Base-by-base conservation (phyloP, 2,113 vertebrate genomes). In the Sprattus sprattus region DNA sequence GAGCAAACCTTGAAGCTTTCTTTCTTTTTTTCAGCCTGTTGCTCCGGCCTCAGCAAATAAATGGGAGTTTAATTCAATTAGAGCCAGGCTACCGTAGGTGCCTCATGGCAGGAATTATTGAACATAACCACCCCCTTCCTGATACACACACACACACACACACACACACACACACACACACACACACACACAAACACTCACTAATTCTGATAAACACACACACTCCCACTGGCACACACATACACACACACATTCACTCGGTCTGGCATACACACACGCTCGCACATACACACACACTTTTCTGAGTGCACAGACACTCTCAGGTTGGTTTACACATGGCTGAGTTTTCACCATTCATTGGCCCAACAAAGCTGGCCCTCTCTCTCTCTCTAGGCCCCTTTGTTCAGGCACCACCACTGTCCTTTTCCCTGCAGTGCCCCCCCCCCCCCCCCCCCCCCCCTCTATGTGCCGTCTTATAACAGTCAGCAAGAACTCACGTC, bases 61-160 rank as follows among this genome's bases (percentile, higher is more conserved):
- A 99, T 96, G 95, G 95, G 95, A 96, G 96, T 97, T 98, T 98
- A 99, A 99, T 99, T 98, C 96, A 99, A 99, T 99, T 99, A 98
- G 95, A 97, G 95, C 95, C 96, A 94, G 95, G 96, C 96, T 95
- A 96, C 96, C 95, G 96, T 92, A 94, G 93, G 95, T 94, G 95
- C 95, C 95, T 96, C 95, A 94, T 95, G 95, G 96, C 96, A 95
- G 96, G 97, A 96, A 96, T 96, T 94, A 96, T 96, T 96, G 96
- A 96, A 96, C 96, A 95, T 96, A 96, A 95, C 94, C 86, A 71
- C 93, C 94, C 92, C 94, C 85, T 85, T 80, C 84, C 85, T 85
- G 57, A 89, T 71, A 83, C 86, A 86, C 87, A 82, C 83, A 71
- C 84, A 57, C 81, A 86, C 57, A 75, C 87, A 85, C 84, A 44